A percentile compares a stretch with the other conserved stretches of the same genome.
Conservation (phyloP, 2,113 vertebrate genomes). For the Percina caprodes region DNA sequence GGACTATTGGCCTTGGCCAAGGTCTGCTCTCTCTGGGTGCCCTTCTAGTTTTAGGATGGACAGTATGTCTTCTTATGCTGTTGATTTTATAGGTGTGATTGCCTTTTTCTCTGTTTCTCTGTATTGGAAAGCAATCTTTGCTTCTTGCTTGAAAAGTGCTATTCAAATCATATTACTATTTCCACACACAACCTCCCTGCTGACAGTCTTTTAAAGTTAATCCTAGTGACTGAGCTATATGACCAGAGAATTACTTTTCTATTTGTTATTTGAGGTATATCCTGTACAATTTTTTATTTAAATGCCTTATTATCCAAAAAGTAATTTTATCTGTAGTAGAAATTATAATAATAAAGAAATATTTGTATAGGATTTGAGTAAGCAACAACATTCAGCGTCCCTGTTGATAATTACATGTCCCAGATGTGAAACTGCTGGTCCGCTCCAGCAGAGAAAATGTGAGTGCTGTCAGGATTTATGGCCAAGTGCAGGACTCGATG, state of each 20-base stretch:
- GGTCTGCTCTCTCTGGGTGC: too few species aligned
- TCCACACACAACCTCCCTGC: not conserved
- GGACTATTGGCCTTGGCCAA: too few species aligned
- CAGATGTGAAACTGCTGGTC: constrained; percentile 82
- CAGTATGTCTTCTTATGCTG: not conserved
- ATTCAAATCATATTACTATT: not conserved
- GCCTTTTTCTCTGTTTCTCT: not conserved
- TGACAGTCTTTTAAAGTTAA: too few species aligned
- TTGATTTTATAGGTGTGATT: not conserved
- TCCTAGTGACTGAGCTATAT: not conserved
- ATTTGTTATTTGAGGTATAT: not conserved
- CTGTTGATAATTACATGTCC: constrained; percentile 54
- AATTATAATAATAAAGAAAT: not conserved
- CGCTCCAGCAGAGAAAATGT: constrained; percentile 79
- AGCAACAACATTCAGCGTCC: not conserved
- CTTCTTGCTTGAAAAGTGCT: not conserved
- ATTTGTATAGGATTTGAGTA: not conserved
- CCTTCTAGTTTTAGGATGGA: not conserved
- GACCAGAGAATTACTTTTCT: not conserved
- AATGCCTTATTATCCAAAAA: not conserved
- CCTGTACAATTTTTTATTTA: not conserved
- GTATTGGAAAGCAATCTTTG: not conserved
- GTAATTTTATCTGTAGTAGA: not conserved
- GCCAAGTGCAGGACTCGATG: constrained; percentile 81
- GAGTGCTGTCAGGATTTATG: constrained; percentile 72